Evolutionary conservation across 2,113 vertebrate species (phyloP), one percentile per base, ranked within the genome.

Genomic region (Sturnira hondurensis): DNA sequence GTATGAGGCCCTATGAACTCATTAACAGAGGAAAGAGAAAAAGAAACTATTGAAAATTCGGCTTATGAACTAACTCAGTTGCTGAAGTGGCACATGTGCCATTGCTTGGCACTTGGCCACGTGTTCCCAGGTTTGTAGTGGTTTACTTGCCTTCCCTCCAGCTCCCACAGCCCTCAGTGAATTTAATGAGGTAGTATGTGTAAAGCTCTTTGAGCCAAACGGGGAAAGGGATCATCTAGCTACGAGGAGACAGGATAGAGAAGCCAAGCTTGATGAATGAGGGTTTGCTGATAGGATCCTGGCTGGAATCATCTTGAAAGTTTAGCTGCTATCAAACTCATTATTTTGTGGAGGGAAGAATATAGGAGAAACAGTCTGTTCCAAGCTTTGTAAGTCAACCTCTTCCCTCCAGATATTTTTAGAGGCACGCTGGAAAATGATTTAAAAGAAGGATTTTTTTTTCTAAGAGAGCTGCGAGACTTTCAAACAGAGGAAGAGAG

Each of bases 321-420:
- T 88, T 71, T 45, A 94, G 81, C 76, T 84, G 11, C 65, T 89
- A 92, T 86, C 77, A 93, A 94, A 95, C 15, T 89, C 56, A 84
- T 93, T 92, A 93, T 94, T 90, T 89, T 93, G n/a, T 82, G 58
- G 83, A 89, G 36, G 45, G 83, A 91, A 86, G 22, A 36, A 22
- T 67, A 16, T 8, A 13, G 10, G 36, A 80, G 36, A 87, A 85
- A 73, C 9, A 84, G 36, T 36, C 19, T 82, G 5, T 47, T 73
- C 26, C 31, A 85, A 19, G 52, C 41, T 74, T 84, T 52, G 38
- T 78, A 63, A 68, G 19, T 80, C 61, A 77, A 86, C 16, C 13
- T 8, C 2, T 63, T 96, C 91, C 12, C 41, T 92, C 52, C 65
- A 77, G 65, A 17, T 47, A 22, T n/a, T 82, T 78, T 77, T 36